A percentile compares a stretch with the other conserved stretches of the same genome.
Conservation (phyloP, 2,113 vertebrate genomes). For the Callaeas wilsoni region DNA sequence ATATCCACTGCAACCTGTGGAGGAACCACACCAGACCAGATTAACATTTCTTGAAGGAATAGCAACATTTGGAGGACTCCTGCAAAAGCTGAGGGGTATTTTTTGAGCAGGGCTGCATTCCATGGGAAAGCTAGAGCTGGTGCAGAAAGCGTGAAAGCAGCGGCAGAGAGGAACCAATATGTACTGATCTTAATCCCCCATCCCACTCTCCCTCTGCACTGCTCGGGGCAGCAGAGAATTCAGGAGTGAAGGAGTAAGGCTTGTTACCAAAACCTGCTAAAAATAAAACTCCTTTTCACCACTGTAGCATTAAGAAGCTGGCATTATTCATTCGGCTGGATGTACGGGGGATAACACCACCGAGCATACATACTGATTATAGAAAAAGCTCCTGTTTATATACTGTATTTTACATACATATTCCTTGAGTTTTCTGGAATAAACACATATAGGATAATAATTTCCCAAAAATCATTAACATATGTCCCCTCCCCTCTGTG, state of each 20-base stretch:
- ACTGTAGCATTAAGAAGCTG: background rate
- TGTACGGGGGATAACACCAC: background rate
- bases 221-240: background rate
- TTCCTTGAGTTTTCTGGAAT: background rate
- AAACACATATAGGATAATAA: background rate
- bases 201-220: background rate
- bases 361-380: background rate
- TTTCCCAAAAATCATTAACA: background rate
- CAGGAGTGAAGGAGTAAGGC: background rate
- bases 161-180: background rate
- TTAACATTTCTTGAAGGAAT: background rate
- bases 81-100: rapidly evolving
- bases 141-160: background rate
- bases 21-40: background rate
- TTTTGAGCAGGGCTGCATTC: background rate
- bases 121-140: background rate
- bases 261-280: background rate
- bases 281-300: background rate
- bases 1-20: background rate
- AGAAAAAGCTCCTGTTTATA: background rate
- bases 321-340: background rate
- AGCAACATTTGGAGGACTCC: background rate
- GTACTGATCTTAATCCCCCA: background rate
- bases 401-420: background rate
- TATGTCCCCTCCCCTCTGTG: background rate